These are phyloP conservation scores for Scolopax bukidnonensis DNA, from an alignment of 2,797 vertebrate genomes.

Conservation along the genomic window DNA sequence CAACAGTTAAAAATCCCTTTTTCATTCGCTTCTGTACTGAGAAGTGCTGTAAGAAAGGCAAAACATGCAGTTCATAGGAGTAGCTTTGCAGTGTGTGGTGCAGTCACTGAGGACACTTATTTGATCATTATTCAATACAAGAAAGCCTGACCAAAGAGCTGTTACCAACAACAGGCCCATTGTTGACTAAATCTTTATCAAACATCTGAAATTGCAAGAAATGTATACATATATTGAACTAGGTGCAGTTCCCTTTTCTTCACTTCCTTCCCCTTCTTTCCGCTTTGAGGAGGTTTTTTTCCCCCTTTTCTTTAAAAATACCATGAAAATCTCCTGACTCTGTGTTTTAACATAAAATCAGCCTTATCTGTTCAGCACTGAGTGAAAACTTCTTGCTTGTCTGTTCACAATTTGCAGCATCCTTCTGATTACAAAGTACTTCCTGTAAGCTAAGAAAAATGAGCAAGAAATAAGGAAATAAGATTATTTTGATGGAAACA, in stretches of 20 bases:
- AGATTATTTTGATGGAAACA: not conserved
- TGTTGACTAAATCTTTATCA: not conserved
- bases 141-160: not conserved
- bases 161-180: not conserved
- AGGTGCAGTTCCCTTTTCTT: not conserved
- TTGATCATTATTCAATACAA: not conserved
- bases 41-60: not conserved
- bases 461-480: not conserved
- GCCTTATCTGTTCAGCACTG: not conserved
- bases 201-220: not conserved
- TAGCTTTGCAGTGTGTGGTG: not conserved
- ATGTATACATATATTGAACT: not conserved
- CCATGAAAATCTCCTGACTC: fast-evolving
- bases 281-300: not conserved
- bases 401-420: not conserved
- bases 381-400: not conserved
- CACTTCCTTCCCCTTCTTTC: too few species aligned
- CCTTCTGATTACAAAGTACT: not conserved
- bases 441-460: not conserved
- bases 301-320: not conserved
- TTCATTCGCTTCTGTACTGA: not conserved
- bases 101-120: not conserved
- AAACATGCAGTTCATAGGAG: not conserved
- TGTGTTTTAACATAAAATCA: not conserved
- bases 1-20: not conserved